Evolutionary conservation across 2,888 invertebrate species (phyloP).

Genomic region (Ophraella communa): DNA sequence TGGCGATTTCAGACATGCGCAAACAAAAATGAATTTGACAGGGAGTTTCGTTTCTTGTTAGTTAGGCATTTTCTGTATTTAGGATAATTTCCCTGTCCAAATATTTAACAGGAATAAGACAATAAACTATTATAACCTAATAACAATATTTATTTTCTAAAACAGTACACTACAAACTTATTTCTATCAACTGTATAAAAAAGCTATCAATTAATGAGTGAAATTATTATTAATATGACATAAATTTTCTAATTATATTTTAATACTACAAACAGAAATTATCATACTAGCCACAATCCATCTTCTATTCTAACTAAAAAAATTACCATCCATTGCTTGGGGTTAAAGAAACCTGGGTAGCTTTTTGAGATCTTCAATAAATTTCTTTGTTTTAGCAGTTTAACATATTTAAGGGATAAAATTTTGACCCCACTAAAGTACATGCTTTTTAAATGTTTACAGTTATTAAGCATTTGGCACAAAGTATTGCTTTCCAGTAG

Average conservation of each 20-base stretch:
- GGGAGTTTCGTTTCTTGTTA: no score
- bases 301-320: no score
- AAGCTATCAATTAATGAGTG: neutral
- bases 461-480: slow-evolving; percentile 39
- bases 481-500: slow-evolving; percentile 36
- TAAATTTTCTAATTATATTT: no score
- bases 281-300: no score
- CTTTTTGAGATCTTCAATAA: slow-evolving; percentile 20
- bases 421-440: slow-evolving; percentile 40
- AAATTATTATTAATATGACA: no score
- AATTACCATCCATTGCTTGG: no score
- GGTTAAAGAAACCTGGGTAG: slow-evolving; percentile 38
- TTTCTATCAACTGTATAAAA: neutral
- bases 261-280: no score
- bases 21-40: no score
- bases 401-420: slow-evolving; percentile 42
- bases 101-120: neutral
- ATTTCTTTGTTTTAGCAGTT: slow-evolving; percentile 32
- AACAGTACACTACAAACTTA: neutral
- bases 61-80: no score
- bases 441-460: slow-evolving; percentile 37
- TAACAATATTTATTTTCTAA: neutral
- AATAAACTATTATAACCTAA: neutral
- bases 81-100: no score
- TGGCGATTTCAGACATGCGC: no score